Conservation (phyloP, 2,888 invertebrate species). For the Pegoplata infirma region DNA sequence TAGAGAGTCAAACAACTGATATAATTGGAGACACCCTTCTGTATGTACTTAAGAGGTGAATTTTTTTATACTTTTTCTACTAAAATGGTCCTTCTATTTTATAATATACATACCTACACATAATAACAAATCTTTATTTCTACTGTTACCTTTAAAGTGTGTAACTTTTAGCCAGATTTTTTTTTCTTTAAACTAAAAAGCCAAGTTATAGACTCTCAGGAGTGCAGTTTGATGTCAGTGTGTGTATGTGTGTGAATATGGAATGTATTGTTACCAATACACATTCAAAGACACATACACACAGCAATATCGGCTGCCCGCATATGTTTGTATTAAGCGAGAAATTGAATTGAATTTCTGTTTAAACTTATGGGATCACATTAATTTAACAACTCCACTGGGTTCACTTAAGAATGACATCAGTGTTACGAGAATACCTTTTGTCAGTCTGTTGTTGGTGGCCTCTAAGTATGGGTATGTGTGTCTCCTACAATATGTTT, state of each 20-base stretch:
- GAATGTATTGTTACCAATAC: neutral
- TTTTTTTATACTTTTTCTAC: too few relatives aligned
- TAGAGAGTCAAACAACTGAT: too few relatives aligned
- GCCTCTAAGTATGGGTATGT: neutral
- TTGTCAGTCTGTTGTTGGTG: constrained; percentile 30
- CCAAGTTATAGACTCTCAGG: constrained; percentile 47
- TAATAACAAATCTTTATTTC: constrained; percentile 16
- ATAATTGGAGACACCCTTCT: too few relatives aligned
- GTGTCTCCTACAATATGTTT: neutral
- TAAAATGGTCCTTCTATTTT: too few relatives aligned
- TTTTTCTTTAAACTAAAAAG: constrained; percentile 38
- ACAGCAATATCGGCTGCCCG: constrained; percentile 30
- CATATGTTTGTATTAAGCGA: constrained; percentile 65
- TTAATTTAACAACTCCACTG: constrained; percentile 73
- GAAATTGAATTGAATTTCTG: constrained; percentile 76
- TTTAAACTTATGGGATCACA: constrained; percentile 74
- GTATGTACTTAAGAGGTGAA: too few relatives aligned
- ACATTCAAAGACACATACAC: constrained; percentile 13
- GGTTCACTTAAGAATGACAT: constrained; percentile 63
- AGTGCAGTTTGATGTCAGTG: constrained; percentile 38
- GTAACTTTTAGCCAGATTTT: constrained; percentile 7
- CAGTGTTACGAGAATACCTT: constrained; percentile 45
- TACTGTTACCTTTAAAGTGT: constrained; percentile 29
- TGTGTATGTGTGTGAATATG: neutral
- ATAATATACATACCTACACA: too few relatives aligned